Evolutionary conservation across 1,140 invertebrate species (phyloP).

Genomic region (Homarus americanus): DNA sequence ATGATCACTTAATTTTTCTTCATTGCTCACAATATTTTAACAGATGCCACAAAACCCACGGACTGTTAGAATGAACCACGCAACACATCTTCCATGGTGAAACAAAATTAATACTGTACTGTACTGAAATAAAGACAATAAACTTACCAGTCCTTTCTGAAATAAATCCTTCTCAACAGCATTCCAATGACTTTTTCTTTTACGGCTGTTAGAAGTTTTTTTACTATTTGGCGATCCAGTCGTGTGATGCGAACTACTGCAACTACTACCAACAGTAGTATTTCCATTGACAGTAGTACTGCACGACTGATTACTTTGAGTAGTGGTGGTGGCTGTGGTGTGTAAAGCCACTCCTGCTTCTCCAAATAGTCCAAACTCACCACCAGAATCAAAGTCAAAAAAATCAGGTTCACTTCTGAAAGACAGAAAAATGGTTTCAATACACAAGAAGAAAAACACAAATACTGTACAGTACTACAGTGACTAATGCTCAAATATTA

Average conservation of each 20-base stretch:
- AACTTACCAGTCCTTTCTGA: slow-evolving; percentile 60
- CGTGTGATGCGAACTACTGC: background rate
- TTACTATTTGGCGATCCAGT: slow-evolving; percentile 15
- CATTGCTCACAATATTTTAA: too few relatives aligned
- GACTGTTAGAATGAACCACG: too few relatives aligned
- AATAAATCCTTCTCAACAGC: slow-evolving; percentile 66
- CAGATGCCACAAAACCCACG: too few relatives aligned
- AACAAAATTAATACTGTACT: too few relatives aligned
- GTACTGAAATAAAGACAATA: too few relatives aligned
- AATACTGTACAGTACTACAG: too few relatives aligned
- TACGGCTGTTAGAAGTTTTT: slow-evolving; percentile 27
- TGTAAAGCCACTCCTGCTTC: slow-evolving; percentile 63
- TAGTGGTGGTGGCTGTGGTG: slow-evolving; percentile 27
- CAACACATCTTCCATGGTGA: too few relatives aligned
- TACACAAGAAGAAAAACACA: too few relatives aligned
- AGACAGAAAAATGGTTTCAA: too few relatives aligned
- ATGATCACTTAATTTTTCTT: too few relatives aligned
- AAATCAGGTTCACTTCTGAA: slow-evolving; percentile 68
- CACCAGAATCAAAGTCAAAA: slow-evolving; percentile 71
- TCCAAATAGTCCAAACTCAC: slow-evolving; percentile 67
- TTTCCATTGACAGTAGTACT: background rate
- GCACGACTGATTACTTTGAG: slow-evolving; percentile 25
- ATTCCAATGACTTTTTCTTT: slow-evolving; percentile 55
- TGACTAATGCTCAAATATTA: too few relatives aligned
- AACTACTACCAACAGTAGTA: background rate